Percentiles rank a stretch among this genome's conserved stretches.
Evolutionary conservation across 2,113 vertebrate species (phyloP).

Genomic region (Eudyptes chrysolophus): DNA sequence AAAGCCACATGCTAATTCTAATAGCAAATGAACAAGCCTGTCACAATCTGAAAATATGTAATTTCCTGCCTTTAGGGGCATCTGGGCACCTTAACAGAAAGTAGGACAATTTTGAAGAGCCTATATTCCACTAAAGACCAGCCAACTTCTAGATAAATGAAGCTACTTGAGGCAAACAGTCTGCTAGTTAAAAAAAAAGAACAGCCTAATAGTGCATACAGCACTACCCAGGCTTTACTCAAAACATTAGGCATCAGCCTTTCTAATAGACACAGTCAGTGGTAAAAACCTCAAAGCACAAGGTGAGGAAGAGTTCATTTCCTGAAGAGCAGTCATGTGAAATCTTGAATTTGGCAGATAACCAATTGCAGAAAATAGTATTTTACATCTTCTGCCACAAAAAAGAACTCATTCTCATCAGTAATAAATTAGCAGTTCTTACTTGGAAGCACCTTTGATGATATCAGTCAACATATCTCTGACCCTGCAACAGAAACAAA

Average conservation of each 20-base stretch:
- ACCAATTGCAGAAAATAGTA: not conserved
- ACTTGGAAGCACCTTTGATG: slow-evolving; percentile 91
- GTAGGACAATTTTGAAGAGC: not conserved
- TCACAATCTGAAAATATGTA: not conserved
- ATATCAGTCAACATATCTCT: slow-evolving; percentile 90
- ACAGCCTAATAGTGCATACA: not conserved
- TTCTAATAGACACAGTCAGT: not conserved
- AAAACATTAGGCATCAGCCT: not conserved
- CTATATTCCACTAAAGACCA: not conserved
- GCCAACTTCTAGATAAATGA: not conserved
- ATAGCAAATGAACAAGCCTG: not conserved
- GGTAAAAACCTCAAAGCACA: not conserved
- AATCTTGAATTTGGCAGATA: not conserved
- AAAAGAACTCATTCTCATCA: not conserved
- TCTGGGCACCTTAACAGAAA: not conserved
- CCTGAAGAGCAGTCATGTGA: not conserved
- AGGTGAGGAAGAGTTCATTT: not conserved
- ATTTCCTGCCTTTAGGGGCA: not conserved
- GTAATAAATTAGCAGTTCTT: slow-evolving; percentile 63
- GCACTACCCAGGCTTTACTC: not conserved
- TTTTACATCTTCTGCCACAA: not conserved
- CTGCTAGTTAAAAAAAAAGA: not conserved
- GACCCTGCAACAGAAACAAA: slow-evolving; percentile 77
- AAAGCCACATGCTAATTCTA: not conserved
- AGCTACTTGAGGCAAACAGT: not conserved